Base-by-base conservation (phyloP, 2,888 invertebrate genomes). In the Alloplasta piceator region DNA sequence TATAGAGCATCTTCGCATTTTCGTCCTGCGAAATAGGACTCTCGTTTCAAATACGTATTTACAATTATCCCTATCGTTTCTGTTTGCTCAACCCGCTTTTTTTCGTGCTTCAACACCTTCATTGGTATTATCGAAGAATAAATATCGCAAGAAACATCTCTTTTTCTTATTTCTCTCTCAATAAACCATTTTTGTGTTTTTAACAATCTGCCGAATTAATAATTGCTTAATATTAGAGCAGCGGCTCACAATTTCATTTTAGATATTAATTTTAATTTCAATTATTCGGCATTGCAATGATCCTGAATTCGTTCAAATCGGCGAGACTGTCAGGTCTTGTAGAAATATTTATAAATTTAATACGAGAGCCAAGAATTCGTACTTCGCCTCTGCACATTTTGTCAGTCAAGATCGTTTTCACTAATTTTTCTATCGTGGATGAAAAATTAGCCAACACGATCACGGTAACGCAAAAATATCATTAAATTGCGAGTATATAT, bases 391-490 rank as follows among this genome's bases (percentile, higher is more conserved):
- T 26, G 26, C 43, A 60, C 52, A 80, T 12, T 46, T 68, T 64
- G 70, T 80, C 79, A 75, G 79, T 80, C 75, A 75, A 75, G 70
- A 75, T 75, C 75, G 66, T 75, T 68, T 68, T 72, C 64, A 77
- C 39, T 70, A 52, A 46, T 56, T 43, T 16, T 38, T 38, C 38
- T 64, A 36, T 46, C 39, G 48, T 46, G 14, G 12, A 4, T 74
- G 41, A 10, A 38, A 6, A 66, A 64, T 52, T 41, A 63, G 50
- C 70, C 58, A 79, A 74, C 10, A 63, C 66, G 70, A 79, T 79
- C 79, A 79, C 70, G 79, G 74, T 79, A 79, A 79, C 74, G 79
- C 70, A 75, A 75, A 55, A 81, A 78, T 80, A 81, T 79, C 64
- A 82, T 81, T 77, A 78, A 71, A 83, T 75, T 77, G 76, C 76